Conservation (phyloP, 2,113 vertebrate genomes). For the Illadopsis cleaveri region DNA sequence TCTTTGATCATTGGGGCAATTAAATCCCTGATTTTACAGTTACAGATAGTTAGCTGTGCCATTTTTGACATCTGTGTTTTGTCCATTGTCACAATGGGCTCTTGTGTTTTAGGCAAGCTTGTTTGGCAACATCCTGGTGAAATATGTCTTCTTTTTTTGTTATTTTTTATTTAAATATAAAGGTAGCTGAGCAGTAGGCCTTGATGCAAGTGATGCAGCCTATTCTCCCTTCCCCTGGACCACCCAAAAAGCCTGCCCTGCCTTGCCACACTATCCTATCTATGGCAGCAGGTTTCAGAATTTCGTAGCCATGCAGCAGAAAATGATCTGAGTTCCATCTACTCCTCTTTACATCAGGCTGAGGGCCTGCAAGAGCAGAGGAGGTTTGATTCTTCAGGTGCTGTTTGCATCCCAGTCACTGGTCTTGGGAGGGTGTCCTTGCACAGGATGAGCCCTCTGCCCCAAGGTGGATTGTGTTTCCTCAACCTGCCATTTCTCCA, state of each 20-base stretch:
- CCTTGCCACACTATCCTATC: not conserved
- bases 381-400: fast-evolving
- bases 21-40: not conserved
- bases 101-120: not conserved
- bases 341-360: not conserved
- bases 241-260: not conserved
- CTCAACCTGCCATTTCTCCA: not conserved
- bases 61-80: not conserved
- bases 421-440: not conserved
- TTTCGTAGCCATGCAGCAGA: not conserved
- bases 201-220: not conserved
- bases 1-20: not conserved
- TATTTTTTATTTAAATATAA: not conserved
- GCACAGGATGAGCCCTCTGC: not conserved
- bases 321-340: not conserved
- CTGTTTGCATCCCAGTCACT: not conserved
- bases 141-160: not conserved
- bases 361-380: not conserved
- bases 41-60: not conserved
- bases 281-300: not conserved
- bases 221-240: not conserved
- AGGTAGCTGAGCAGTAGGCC: not conserved
- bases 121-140: not conserved
- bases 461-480: not conserved
- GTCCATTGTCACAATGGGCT: not conserved